Percentiles rank a stretch among this genome's conserved stretches.
These are phyloP conservation scores for Deroptyus accipitrinus DNA, from an alignment of 2,113 vertebrate species.

Conservation along the genomic window DNA sequence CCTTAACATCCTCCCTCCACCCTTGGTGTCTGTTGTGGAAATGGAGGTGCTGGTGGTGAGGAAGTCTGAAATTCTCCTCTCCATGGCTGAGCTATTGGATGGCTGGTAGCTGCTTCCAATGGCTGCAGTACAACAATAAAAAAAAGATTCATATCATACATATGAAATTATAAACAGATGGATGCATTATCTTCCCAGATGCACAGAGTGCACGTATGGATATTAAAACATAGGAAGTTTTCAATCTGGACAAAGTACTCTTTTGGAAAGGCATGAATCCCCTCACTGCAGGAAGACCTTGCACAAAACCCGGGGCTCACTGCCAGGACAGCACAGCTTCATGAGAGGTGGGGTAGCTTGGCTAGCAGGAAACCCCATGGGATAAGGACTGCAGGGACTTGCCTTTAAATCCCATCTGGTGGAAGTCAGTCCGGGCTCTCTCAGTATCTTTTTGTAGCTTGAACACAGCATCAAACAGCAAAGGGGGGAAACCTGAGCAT, in stretches of 20 bases:
- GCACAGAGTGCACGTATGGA: not conserved
- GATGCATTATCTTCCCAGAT: conserved; percentile 50
- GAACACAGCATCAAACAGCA: not conserved
- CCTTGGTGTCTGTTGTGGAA: conserved; percentile 76
- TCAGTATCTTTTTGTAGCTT: not conserved
- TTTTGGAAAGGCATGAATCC: conserved; percentile 23
- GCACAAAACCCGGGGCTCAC: not conserved
- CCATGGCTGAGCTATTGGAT: not conserved
- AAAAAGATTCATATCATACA: not conserved
- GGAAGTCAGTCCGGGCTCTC: not conserved
- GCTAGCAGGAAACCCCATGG: not conserved
- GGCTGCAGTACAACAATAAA: conserved; percentile 32
- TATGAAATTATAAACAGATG: conserved; percentile 53
- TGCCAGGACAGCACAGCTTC: not conserved
- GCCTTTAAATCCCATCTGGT: not conserved
- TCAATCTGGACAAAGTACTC: conserved; percentile 48
- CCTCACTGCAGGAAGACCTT: not conserved
- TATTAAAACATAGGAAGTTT: conserved; percentile 44
- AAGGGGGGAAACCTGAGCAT: not conserved
- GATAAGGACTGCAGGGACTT: not conserved
- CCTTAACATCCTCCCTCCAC: conserved; percentile 78
- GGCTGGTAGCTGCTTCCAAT: conserved; percentile 39
- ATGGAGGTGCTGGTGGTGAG: conserved; percentile 65
- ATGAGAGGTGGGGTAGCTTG: fast-evolving
- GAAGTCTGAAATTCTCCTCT: conserved; percentile 43